A percentile compares a stretch with the other conserved stretches of the same genome.
These are phyloP conservation scores for Poecilia velifera DNA, from an alignment of 2,797 vertebrate species.

Conservation along the genomic window DNA sequence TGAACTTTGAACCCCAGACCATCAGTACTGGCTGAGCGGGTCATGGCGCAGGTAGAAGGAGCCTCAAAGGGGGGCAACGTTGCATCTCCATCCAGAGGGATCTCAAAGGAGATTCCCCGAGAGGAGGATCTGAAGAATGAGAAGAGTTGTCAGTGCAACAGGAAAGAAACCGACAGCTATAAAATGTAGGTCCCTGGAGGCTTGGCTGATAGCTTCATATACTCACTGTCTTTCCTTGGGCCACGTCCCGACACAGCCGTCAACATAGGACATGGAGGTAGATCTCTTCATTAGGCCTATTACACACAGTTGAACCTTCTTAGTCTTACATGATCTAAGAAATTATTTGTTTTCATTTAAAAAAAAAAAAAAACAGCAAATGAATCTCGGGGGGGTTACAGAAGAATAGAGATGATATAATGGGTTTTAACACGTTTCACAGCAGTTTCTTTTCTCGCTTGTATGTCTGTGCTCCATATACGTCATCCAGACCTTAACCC, in stretches of 20 bases:
- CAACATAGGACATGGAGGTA: slow-evolving; percentile 92
- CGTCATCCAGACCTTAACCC: background rate
- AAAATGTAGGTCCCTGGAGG: background rate
- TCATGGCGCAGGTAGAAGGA: slow-evolving; percentile 79
- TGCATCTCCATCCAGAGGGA: slow-evolving; percentile 91
- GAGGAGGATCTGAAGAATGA: slow-evolving; percentile 83
- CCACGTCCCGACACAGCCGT: slow-evolving; percentile 93
- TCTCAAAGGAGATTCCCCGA: slow-evolving; percentile 96
- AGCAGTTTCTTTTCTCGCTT: background rate
- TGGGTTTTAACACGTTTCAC: background rate
- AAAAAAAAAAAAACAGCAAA: background rate
- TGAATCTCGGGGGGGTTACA: background rate
- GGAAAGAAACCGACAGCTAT: slow-evolving; percentile 4
- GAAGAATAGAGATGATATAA: background rate
- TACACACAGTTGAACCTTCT: slow-evolving; percentile 12
- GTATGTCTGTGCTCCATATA: background rate
- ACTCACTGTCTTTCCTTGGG: slow-evolving; percentile 95
- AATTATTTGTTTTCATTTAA: background rate
- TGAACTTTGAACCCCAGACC: slow-evolving; percentile 86
- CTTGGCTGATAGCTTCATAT: background rate
- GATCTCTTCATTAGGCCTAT: slow-evolving; percentile 90
- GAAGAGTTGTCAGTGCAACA: background rate
- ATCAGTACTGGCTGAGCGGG: slow-evolving; percentile 92
- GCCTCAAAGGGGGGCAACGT: slow-evolving; percentile 60
- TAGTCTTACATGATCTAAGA: background rate